phyloP scores from a whole-genome alignment of 2,797 vertebrate species.

The Dicrostonyx torquatus region DNA sequence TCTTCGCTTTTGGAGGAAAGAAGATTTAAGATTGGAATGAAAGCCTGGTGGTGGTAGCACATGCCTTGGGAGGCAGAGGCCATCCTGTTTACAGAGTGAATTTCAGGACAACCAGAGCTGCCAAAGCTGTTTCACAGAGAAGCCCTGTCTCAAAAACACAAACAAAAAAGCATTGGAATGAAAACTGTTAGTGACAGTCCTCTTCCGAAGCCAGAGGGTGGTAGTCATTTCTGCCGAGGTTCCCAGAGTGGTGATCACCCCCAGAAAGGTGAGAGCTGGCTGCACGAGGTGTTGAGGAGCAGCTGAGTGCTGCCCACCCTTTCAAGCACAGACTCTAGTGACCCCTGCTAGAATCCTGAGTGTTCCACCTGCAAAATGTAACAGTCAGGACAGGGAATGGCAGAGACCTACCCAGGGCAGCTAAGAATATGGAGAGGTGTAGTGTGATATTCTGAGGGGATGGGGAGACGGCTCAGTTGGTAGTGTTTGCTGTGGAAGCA shows the following conservation, averaged over 20 bases:
- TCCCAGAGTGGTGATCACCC: not conserved
- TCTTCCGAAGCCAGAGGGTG: not conserved
- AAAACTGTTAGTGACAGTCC: not conserved
- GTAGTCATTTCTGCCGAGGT: not conserved
- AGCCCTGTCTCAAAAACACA: not conserved
- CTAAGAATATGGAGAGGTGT: not conserved
- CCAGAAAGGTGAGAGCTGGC: not conserved
- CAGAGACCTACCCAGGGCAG: not conserved
- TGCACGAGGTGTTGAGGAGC: not conserved
- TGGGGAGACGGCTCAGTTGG: not conserved
- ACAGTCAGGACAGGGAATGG: not conserved
- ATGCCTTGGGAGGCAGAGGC: not conserved
- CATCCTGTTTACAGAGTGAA: not conserved
- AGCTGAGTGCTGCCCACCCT: not conserved
- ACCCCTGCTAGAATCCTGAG: not conserved
- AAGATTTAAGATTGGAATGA: not conserved
- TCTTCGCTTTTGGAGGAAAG: slow-evolving; percentile 45
- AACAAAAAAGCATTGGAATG: not conserved
- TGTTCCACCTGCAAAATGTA: not conserved
- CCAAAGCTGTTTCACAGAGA: not conserved
- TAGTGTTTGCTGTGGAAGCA: not conserved
- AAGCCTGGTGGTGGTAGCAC: not conserved
- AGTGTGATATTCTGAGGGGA: not conserved
- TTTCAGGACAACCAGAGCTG: not conserved
- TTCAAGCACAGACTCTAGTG: not conserved